Base-by-base conservation (phyloP, 2,888 invertebrate genomes). In the Heteromyza rotundicornis region DNA sequence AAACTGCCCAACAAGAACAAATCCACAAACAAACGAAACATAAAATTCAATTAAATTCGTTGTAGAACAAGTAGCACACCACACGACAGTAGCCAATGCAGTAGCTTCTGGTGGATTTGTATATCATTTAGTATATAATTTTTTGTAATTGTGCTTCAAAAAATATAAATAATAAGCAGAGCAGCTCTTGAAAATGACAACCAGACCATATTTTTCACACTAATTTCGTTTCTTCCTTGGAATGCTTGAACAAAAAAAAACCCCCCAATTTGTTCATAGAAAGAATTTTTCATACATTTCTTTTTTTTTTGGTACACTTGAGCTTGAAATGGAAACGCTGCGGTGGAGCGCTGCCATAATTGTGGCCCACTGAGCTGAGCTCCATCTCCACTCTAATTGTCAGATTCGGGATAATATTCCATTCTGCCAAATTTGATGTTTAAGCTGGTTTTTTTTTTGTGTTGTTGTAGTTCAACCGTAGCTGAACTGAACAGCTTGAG, bases 121-220 rank as follows among this genome's bases (percentile, higher is more conserved):
- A n/a, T n/a, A n/a, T n/a, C n/a, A n/a, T n/a, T n/a, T n/a, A n/a
- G n/a, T n/a, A n/a, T n/a, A n/a, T n/a, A n/a, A n/a, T n/a, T n/a
- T n/a, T n/a, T n/a, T n/a, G n/a, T n/a, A n/a, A n/a, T n/a, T n/a
- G n/a, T n/a, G n/a, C n/a, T n/a, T n/a, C n/a, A n/a, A n/a, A n/a
- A n/a, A n/a, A n/a, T n/a, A n/a, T n/a, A n/a, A 40, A n/a, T 40
- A 40, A n/a, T 32, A 40, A 24, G n/a, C n/a, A n/a, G 47, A 44
- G 23, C 49, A 36, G 35, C 51, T 27, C 60, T 60, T 56, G 51
- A 56, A 56, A 51, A 50, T 56, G 56, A 60, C 60, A 60, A 51
- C 56, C 60, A 56, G 20, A 51, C 23, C 35, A 56, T 2, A 17
- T 49, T 14, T 44, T n/a, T 40, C 40, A 40, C 40, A 40, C 32